Base-by-base conservation (phyloP, 2,113 vertebrate species). In the Callionymus lyra region DNA sequence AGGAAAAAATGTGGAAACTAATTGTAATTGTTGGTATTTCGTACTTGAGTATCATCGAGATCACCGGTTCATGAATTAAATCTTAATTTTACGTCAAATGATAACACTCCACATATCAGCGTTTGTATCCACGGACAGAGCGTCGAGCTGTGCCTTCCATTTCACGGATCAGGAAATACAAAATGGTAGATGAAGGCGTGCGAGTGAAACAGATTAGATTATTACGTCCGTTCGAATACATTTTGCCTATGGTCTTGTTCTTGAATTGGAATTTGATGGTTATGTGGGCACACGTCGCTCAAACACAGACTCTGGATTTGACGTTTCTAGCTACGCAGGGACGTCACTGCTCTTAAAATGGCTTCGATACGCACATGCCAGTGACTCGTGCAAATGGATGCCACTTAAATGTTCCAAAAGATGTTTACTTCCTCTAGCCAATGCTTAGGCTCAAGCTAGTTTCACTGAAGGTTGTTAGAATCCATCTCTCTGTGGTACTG, bases 351-450 rank as follows among this genome's bases (percentile, higher is more conserved):
- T 66, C 54, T 63, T 75, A 80, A 80, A 80, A 80, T 77, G 76
- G 76, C 74, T 64, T 72, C 68, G 40, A 51, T 53, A 55, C 55
- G 56, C 55, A 58, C 12, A 55, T 47, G 51, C 65, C 58, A 68
- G 53, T 67, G 76, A 62, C 47, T 68, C 64, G 46, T 68, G 77
- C 74, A 80, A 82, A 80, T 76, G 75, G 75, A 53, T 58, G 58
- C 65, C 73, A 39, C 56, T 67, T 76, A 4, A 5, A 8, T 27
- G 21, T 27, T 4, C 6, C 50, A 58, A 40, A 41, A 53, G 43
- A 64, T 70, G 63, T 74, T 68, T 70, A 67, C 66, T 53, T 61
- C 53, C 34, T 41, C 4, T 27, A 8, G 8, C 8, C 4, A 8
- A 5, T 8, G 21, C 21, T 27, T 27, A 27, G 21, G 21, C 21